phyloP scores from a whole-genome alignment of 2,113 vertebrate genomes.

The Lepus americanus region DNA sequence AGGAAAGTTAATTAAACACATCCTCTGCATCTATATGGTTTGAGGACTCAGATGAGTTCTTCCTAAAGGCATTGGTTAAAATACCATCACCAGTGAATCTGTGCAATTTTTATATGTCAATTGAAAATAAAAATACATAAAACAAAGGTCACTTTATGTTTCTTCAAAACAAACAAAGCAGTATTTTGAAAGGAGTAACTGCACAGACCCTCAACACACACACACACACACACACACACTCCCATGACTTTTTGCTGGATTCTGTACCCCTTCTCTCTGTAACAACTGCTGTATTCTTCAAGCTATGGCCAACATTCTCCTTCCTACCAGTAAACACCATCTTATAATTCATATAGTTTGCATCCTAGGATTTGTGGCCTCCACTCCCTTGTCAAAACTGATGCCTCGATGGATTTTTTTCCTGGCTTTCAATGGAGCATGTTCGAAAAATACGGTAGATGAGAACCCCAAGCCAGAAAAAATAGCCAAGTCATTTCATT shows the following conservation, averaged over 20 bases:
- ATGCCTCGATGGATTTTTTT: no score
- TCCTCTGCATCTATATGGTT: not conserved
- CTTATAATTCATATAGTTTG: no score
- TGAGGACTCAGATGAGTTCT: not conserved
- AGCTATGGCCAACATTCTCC: no score
- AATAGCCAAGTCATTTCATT: not conserved
- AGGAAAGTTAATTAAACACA: not conserved
- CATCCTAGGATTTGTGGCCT: no score
- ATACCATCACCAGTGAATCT: not conserved
- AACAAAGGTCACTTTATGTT: not conserved
- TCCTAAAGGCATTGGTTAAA: not conserved
- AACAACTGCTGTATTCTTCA: no score
- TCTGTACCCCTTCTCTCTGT: not conserved
- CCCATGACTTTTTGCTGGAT: not conserved
- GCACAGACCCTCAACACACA: rapidly evolving
- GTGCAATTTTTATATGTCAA: not conserved
- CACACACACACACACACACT: no score
- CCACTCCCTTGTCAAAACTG: no score
- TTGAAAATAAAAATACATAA: not conserved
- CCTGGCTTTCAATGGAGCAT: no score
- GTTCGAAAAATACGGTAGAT: no score
- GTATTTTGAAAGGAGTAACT: not conserved
- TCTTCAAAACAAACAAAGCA: conserved; percentile 10
- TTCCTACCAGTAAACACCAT: no score
- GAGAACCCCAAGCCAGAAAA: not conserved